Evolutionary conservation across 2,797 vertebrate genomes (phyloP).

Genomic region (Perdix hodgsoniae): DNA sequence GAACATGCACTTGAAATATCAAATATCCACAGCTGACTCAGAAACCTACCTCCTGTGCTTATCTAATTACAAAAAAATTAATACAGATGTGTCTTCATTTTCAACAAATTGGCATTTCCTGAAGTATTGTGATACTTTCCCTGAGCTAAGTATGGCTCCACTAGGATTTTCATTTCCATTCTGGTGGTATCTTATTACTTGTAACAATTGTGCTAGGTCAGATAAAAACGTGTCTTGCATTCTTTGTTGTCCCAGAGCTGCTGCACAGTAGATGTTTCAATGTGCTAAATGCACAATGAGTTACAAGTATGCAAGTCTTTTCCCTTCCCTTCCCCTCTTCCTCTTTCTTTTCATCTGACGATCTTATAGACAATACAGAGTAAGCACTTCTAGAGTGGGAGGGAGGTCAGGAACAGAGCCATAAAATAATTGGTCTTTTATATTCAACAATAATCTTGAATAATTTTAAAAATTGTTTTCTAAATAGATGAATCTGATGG

Average conservation of each 20-base stretch:
- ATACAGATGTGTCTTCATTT: neutral
- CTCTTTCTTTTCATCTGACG: neutral
- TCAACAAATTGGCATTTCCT: neutral
- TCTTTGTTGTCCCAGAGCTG: conserved; percentile 3
- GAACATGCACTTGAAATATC: neutral
- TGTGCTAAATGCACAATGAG: neutral
- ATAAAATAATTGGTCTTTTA: neutral
- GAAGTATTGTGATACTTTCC: neutral
- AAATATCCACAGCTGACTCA: neutral
- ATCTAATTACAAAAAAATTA: neutral
- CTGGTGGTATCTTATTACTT: neutral
- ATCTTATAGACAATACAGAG: neutral
- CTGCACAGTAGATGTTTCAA: neutral
- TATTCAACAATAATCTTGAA: neutral
- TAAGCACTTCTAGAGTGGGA: neutral
- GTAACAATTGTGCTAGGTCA: neutral
- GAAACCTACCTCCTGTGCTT: neutral
- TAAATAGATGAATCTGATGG: neutral
- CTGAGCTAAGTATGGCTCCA: neutral
- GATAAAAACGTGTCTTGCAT: conserved; percentile 11
- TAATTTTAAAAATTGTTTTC: neutral
- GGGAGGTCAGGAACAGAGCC: neutral
- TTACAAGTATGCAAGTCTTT: neutral
- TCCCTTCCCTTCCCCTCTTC: too few species aligned
- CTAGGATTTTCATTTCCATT: neutral